Evolutionary conservation across 2,888 invertebrate genomes (phyloP).

Genomic region (Pheosia tremula): DNA sequence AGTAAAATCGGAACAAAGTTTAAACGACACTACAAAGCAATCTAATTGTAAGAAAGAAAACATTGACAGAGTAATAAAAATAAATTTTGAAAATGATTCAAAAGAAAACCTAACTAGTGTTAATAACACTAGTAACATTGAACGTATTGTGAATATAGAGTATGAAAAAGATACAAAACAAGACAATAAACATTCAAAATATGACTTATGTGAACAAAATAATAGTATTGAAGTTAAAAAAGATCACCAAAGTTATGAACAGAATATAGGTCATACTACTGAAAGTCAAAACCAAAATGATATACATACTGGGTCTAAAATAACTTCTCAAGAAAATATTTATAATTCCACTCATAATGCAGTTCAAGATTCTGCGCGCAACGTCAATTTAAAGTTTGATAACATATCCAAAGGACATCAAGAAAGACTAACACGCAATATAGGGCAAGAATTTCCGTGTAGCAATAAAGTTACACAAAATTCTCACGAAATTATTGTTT

Average conservation of each 20-base stretch:
- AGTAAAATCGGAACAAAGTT: slow-evolving; percentile 13
- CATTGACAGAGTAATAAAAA: slow-evolving; percentile 15
- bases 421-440: background rate
- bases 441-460: background rate
- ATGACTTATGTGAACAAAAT: slow-evolving; percentile 6
- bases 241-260: slow-evolving; percentile 10
- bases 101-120: slow-evolving; percentile 11
- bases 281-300: background rate
- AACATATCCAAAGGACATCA: background rate
- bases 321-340: background rate
- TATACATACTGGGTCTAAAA: background rate
- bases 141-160: slow-evolving; percentile 14
- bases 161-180: slow-evolving; percentile 16
- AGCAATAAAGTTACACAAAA: slow-evolving; percentile 19
- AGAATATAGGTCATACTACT: background rate
- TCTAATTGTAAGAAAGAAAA: slow-evolving; percentile 3
- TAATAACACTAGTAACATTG: slow-evolving; percentile 7
- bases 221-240: slow-evolving; percentile 26
- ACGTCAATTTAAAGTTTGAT: background rate
- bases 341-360: background rate
- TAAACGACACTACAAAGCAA: background rate
- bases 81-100: slow-evolving; percentile 13
- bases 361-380: background rate
- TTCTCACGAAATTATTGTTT: slow-evolving; percentile 68
- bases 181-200: slow-evolving; percentile 4